These are phyloP conservation scores for Hippoglossus hippoglossus DNA, from an alignment of 2,797 vertebrate genomes.

Conservation along the genomic window DNA sequence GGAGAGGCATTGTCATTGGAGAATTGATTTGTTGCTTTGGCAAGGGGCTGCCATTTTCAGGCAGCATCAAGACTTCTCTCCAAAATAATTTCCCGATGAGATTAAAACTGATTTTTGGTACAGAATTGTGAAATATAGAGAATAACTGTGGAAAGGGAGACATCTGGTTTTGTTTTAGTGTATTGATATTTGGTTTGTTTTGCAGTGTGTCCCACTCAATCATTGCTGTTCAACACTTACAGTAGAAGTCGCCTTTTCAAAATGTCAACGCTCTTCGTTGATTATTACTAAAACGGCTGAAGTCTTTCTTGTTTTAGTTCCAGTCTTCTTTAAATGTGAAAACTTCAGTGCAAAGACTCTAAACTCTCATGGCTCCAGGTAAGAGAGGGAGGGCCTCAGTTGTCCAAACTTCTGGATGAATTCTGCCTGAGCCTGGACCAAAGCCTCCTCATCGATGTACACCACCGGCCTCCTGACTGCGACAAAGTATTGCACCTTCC, in stretches of 20 bases:
- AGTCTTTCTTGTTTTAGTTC: background rate
- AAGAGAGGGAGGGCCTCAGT: slow-evolving; percentile 60
- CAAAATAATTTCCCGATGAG: slow-evolving; percentile 12
- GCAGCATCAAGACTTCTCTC: slow-evolving; percentile 24
- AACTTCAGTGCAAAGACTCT: background rate
- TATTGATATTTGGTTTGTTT: slow-evolving; percentile 2
- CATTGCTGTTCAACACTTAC: slow-evolving; percentile 21
- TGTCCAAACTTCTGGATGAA: slow-evolving; percentile 82
- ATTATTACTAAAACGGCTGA: slow-evolving; percentile 39
- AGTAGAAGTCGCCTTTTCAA: slow-evolving; percentile 40
- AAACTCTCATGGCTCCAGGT: slow-evolving; percentile 50
- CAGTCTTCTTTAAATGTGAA: background rate
- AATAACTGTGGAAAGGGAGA: background rate
- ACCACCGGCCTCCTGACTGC: slow-evolving; percentile 88
- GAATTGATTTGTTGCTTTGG: slow-evolving; percentile 46
- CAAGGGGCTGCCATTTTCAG: slow-evolving; percentile 25
- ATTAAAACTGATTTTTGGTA: background rate
- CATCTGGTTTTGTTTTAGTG: background rate
- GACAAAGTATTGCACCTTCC: slow-evolving; percentile 94
- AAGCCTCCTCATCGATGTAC: slow-evolving; percentile 95
- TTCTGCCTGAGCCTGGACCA: slow-evolving; percentile 88
- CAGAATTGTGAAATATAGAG: background rate
- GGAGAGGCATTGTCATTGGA: slow-evolving; percentile 32
- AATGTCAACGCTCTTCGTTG: slow-evolving; percentile 61
- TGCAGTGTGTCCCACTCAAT: slow-evolving; percentile 20